Percentiles rank a stretch among this genome's conserved stretches.
Evolutionary conservation across 2,797 vertebrate species (phyloP).

Genomic region (Adelosebastes latens): DNA sequence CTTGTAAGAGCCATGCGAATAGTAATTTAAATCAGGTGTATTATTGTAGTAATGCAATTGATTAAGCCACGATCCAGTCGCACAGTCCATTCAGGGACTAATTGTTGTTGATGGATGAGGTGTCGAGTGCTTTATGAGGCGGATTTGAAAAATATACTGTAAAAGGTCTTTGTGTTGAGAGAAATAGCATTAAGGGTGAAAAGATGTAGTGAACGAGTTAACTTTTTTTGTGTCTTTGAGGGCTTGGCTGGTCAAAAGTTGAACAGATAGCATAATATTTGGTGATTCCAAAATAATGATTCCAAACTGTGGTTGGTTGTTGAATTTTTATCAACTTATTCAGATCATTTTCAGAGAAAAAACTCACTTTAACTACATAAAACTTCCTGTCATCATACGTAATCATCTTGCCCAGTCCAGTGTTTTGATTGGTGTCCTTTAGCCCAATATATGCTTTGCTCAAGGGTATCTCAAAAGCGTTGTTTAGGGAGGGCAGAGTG

Average conservation of each 20-base stretch:
- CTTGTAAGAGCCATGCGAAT: slow-evolving; percentile 44
- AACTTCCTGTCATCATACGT: background rate
- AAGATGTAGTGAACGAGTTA: background rate
- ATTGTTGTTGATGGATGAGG: slow-evolving; percentile 53
- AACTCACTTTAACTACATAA: background rate
- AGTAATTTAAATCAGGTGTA: slow-evolving; percentile 60
- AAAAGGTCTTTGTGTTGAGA: slow-evolving; percentile 5
- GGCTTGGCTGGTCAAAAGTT: background rate
- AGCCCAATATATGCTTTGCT: slow-evolving; percentile 23
- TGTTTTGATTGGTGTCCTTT: slow-evolving; percentile 1
- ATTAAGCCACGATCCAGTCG: slow-evolving; percentile 49
- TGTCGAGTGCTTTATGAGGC: slow-evolving; percentile 35
- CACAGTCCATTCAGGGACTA: slow-evolving; percentile 45
- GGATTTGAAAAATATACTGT: slow-evolving; percentile 24
- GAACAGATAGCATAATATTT: background rate
- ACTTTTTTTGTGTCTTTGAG: background rate
- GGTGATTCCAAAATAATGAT: background rate
- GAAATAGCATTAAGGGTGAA: background rate
- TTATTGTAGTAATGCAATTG: slow-evolving; percentile 61
- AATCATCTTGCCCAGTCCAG: background rate
- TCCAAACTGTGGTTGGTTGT: background rate
- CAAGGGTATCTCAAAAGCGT: slow-evolving; percentile 25
- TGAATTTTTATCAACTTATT: background rate
- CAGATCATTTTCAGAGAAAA: background rate
- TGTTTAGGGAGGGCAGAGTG: slow-evolving; percentile 22